A percentile compares a stretch with the other conserved stretches of the same genome.
These are phyloP conservation scores for Schrankia costaestrigalis DNA, from an alignment of 2,888 invertebrate species.

Conservation along the genomic window DNA sequence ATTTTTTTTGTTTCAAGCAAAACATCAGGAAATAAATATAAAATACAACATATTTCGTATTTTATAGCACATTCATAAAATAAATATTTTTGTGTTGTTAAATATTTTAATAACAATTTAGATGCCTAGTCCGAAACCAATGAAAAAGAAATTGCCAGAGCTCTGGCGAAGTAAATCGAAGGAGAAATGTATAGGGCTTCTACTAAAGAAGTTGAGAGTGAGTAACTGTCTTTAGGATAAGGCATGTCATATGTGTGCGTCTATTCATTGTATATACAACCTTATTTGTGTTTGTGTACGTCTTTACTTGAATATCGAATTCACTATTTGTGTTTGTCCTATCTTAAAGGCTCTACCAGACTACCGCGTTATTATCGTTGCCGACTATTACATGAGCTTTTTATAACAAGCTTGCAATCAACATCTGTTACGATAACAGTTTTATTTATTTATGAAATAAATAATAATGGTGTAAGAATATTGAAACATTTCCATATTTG, in stretches of 20 bases:
- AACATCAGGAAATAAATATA: neutral
- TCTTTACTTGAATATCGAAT: constrained; percentile 36
- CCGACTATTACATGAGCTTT: too few species aligned
- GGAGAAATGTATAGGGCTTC: constrained; percentile 69
- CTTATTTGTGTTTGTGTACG: constrained; percentile 45
- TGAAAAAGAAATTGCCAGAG: constrained; percentile 66
- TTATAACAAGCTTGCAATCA: too few species aligned
- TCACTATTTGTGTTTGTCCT: constrained; percentile 43
- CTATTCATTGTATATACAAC: constrained; percentile 52
- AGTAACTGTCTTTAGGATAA: constrained; percentile 47
- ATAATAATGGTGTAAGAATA: too few species aligned
- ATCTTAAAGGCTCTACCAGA: too few species aligned
- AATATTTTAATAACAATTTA: constrained; percentile 36
- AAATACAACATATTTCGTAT: constrained; percentile 4
- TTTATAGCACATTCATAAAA: neutral
- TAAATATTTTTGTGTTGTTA: neutral
- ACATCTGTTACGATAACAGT: too few species aligned
- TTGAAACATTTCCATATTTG: too few species aligned
- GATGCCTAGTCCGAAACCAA: constrained; percentile 57
- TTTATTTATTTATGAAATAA: too few species aligned
- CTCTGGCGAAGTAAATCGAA: constrained; percentile 68
- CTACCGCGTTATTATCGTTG: too few species aligned
- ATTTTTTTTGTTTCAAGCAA: too few species aligned
- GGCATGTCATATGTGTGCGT: constrained; percentile 42
- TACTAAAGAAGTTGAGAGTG: constrained; percentile 68